Conservation (phyloP, 2,797 vertebrate genomes). For the Zalophus californianus region DNA sequence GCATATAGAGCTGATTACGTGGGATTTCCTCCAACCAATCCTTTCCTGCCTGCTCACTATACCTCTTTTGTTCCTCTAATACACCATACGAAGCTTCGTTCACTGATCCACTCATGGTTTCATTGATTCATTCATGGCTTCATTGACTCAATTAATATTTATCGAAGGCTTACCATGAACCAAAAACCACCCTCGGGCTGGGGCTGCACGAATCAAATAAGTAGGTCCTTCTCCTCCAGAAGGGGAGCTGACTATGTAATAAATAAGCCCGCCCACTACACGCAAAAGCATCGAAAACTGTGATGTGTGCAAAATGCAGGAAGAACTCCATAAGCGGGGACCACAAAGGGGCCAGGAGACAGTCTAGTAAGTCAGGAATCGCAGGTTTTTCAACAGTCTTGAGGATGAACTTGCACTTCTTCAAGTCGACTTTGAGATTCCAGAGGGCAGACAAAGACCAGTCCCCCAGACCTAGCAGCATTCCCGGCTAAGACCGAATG, state of each 20-base stretch:
- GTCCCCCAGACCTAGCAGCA: background rate
- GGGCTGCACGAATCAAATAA: background rate
- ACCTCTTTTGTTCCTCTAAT: background rate
- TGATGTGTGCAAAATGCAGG: too few relatives aligned
- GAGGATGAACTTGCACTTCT: background rate
- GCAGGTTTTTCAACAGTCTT: background rate
- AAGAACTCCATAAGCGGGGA: accelerated
- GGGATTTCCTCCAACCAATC: background rate
- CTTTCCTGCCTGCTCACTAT: background rate
- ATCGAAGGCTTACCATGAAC: background rate
- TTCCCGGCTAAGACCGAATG: background rate
- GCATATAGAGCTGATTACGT: background rate
- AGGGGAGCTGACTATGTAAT: background rate
- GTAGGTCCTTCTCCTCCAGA: background rate
- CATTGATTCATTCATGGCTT: background rate
- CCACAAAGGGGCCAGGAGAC: accelerated
- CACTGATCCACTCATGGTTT: background rate
- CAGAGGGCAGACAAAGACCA: background rate
- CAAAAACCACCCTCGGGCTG: background rate
- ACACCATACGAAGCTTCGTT: background rate
- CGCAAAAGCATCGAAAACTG: background rate
- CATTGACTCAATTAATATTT: background rate
- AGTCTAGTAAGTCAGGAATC: background rate
- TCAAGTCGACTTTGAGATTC: background rate
- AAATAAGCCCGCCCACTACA: background rate